These are phyloP conservation scores for Pentamera pediparva DNA, from an alignment of 53 echinoderm and acorn worm genomes.

Conservation along the genomic window DNA sequence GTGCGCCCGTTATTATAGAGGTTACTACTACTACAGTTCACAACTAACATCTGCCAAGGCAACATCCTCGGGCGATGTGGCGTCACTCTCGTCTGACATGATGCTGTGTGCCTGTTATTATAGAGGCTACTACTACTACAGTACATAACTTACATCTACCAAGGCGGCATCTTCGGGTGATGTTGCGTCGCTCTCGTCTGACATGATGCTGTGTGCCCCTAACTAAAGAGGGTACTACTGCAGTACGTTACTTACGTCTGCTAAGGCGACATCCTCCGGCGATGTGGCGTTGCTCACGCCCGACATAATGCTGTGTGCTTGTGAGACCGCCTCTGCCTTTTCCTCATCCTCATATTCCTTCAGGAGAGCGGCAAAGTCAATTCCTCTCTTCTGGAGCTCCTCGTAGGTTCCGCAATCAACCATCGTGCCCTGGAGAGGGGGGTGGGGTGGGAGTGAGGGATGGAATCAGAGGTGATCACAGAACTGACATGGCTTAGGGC, in stretches of 20 bases:
- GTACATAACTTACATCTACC: conserved; percentile 26
- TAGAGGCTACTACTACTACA: too few species aligned
- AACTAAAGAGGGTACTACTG: not conserved
- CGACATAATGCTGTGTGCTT: conserved; percentile 23
- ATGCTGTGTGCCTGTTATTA: too few species aligned
- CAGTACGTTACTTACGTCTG: conserved; percentile 1
- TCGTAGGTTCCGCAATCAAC: conserved; percentile 63
- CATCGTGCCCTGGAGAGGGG: conserved; percentile 77
- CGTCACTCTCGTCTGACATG: conserved; percentile 20
- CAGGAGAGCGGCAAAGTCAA: conserved; percentile 80
- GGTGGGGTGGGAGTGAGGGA: too few species aligned
- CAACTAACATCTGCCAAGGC: conserved; percentile 19
- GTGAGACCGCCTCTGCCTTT: conserved; percentile 1
- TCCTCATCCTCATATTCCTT: conserved; percentile 50
- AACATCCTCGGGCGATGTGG: conserved; percentile 17
- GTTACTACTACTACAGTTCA: too few species aligned
- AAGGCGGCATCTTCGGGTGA: conserved; percentile 20
- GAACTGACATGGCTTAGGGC: too few species aligned
- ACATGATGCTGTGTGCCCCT: conserved; percentile 25
- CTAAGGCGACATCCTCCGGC: conserved; percentile 19
- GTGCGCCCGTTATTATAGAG: too few species aligned
- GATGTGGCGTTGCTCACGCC: conserved; percentile 4
- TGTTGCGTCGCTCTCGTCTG: conserved; percentile 12
- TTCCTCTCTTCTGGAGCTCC: conserved; percentile 66
- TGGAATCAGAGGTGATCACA: too few species aligned